Percentiles rank a stretch among this genome's conserved stretches.
These are phyloP conservation scores for Geococcyx californianus DNA, from an alignment of 2,113 vertebrate genomes.

Conservation along the genomic window DNA sequence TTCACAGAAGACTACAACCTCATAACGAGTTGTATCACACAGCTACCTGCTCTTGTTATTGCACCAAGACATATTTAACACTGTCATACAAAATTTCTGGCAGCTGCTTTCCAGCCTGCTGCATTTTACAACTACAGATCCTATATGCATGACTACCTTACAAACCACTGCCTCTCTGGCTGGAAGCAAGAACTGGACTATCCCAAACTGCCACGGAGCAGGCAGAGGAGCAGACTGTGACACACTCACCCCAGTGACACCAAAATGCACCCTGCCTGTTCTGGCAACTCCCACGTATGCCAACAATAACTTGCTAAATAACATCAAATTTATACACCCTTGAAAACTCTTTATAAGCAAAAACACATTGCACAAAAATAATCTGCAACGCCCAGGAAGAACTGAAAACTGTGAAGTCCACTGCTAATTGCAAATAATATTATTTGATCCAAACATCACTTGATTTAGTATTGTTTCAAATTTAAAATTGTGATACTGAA, in stretches of 20 bases:
- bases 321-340: not conserved
- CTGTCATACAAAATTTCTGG: fast-evolving
- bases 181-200: not conserved
- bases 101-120: not conserved
- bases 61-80: not conserved
- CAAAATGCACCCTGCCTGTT: not conserved
- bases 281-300: fast-evolving
- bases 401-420: not conserved
- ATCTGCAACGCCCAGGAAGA: not conserved
- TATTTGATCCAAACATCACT: not conserved
- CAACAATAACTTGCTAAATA: not conserved
- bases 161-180: fast-evolving
- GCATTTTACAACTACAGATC: not conserved
- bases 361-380: not conserved
- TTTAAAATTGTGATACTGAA: not conserved
- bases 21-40: fast-evolving
- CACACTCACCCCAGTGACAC: not conserved
- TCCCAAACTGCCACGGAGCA: fast-evolving
- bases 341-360: not conserved
- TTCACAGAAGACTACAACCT: no score
- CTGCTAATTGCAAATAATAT: not conserved
- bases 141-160: not conserved
- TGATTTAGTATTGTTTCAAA: not conserved
- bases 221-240: not conserved
- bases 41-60: not conserved